A percentile compares a stretch with the other conserved stretches of the same genome.
phyloP scores from a whole-genome alignment of 2,797 vertebrate genomes.

The Calcarius lapponicus region DNA sequence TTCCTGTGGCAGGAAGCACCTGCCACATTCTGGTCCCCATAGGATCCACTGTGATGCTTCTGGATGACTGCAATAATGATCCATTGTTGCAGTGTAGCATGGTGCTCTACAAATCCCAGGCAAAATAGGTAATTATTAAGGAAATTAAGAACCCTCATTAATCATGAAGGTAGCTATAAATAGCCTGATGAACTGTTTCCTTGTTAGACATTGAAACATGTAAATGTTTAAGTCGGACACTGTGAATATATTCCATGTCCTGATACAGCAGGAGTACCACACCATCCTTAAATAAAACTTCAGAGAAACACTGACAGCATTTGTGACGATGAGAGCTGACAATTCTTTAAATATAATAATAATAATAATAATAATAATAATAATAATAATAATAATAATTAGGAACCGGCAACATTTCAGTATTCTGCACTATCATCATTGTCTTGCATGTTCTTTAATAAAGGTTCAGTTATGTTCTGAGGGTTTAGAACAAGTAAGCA shows the following conservation, averaged over 20 bases:
- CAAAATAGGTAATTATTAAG: neutral
- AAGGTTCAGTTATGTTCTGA: neutral
- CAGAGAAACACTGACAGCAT: neutral
- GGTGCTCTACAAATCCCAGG: neutral
- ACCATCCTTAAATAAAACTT: neutral
- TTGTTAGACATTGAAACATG: neutral
- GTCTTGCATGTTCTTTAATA: neutral
- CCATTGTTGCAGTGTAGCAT: neutral
- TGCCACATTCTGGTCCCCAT: neutral
- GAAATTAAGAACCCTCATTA: slow-evolving; percentile 14
- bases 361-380: neutral
- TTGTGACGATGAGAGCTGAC: neutral
- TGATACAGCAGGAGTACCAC: neutral
- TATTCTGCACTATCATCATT: neutral
- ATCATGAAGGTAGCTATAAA: neutral
- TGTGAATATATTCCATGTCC: neutral
- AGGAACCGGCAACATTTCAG: neutral
- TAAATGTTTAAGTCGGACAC: neutral
- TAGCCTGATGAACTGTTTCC: neutral
- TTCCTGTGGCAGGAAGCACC: neutral
- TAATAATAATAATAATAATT: neutral
- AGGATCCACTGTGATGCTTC: neutral
- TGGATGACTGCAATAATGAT: neutral
- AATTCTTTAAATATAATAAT: neutral
- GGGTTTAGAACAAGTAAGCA: neutral